Base-by-base conservation (phyloP, 1,140 invertebrate genomes). In the Drosophila ambigua region DNA sequence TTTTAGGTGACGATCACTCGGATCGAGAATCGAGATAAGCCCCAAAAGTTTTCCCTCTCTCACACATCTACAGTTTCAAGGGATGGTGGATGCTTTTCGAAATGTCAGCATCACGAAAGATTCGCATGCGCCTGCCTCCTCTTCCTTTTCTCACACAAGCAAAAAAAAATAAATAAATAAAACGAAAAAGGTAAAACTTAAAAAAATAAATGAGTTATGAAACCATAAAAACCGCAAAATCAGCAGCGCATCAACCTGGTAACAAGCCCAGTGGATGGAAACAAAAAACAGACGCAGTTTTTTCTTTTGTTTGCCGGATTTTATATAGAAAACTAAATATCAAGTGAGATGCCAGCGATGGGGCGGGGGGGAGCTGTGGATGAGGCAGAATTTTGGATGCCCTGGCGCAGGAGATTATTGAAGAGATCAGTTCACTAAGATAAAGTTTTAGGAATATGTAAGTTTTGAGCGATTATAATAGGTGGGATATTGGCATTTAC, bases 191-290 rank as follows among this genome's bases (percentile, higher is more conserved):
- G 28, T 44, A 49, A 45, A 28, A 43, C 52, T 61, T 48, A 39
- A 59, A 45, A 59, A 64, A 62, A 49, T 62, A 60, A 52, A 60
- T 57, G 64, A 65, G 72, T 63, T 58, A 61, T 71, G 73, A 75
- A 72, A 78, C 71, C 79, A 76, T 62, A 52, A 83, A 83, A 84
- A 84, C 80, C 80, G 80, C 80, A 84, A 79, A 64, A 84, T 84
- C 80, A 84, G 80, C 80, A 78, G 62, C 45, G 46, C 65, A 77
- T 84, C 81, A 80, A 79, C 59, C 72, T 68, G 72, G 60, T 35
- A 69, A 72, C 31, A 65, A 50, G 49, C 16, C 16, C 46, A 35
- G 51, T 13, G 43, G 24, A 35, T 35, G 31, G 31, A 35, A 35
- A 35, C 20, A 35, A 9, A 72, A 65, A 57, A 63, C 61, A 61